Evolutionary conservation across 2,888 invertebrate genomes (phyloP), one percentile per base, ranked within the genome.

Genomic region (Stenodera caucasica): DNA sequence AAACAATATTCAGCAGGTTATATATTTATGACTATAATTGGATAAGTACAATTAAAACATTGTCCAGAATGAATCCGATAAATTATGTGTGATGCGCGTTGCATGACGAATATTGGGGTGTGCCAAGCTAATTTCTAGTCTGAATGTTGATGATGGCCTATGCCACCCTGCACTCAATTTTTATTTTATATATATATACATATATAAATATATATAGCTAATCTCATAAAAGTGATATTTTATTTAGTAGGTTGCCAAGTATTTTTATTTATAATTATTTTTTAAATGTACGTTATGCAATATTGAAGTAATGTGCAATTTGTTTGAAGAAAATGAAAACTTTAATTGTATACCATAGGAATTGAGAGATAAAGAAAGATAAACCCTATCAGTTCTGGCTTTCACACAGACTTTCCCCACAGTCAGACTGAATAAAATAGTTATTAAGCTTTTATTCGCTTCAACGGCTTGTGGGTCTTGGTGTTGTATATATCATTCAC

Each of bases 41-140:
- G 63, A 63, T 63, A 60, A 63, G 63, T 63, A 63, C 63, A 63
- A 63, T 65, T 32, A 52, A 64, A 58, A 61, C 40, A 62, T 60
- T 66, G 63, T 67, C 65, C 64, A 69, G 67, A 61, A 64, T 63
- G 65, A 67, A 53, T 63, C 62, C 65, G 58, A 50, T 53, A 6
- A 55, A 37, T 53, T 63, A 45, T 18, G 63, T 60, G 57, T 63
- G 63, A 58, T 53, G 64, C 55, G 58, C 60, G 50, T 50, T 61
- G 60, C 60, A 64, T 64, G 60, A 64, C 58, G 56, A 61, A 58
- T 58, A 54, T 57, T 57, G 60, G 64, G 64, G 60, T 61, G 74
- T 73, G 72, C 71, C 75, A 75, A 75, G 72, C 72, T 73, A 60
- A 73, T 75, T 71, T 78, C 77, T 78, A 78, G 78, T 78, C 77